A percentile compares a stretch with the other conserved stretches of the same genome.
phyloP scores from a whole-genome alignment of 2,888 invertebrate species.

The Antheraea yamamai region DNA sequence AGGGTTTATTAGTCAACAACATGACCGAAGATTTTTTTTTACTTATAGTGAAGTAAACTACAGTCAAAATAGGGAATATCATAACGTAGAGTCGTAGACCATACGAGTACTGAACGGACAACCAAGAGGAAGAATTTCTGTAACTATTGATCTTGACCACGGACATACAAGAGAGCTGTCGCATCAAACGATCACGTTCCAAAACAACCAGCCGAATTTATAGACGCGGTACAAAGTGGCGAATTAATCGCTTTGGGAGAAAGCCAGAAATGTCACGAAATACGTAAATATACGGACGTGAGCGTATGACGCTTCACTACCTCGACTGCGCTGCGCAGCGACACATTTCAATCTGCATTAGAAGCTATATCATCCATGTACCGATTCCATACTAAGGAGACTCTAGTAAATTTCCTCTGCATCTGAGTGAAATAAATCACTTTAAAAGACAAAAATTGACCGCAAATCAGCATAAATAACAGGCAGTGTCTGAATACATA shows the following conservation, averaged over 20 bases:
- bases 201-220: not conserved
- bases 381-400: too few relatives aligned
- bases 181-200: not conserved
- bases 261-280: slow-evolving; percentile 1
- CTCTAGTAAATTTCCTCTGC: too few relatives aligned
- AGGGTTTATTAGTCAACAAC: too few relatives aligned
- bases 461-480: too few relatives aligned
- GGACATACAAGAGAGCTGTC: not conserved
- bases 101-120: not conserved
- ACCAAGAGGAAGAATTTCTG: not conserved
- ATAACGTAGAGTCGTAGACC: not conserved
- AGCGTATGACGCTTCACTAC: not conserved
- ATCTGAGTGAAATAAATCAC: too few relatives aligned
- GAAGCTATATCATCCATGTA: not conserved
- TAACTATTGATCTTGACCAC: not conserved
- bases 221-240: not conserved
- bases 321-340: not conserved
- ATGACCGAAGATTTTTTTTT: too few relatives aligned
- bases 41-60: not conserved
- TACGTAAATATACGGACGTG: not conserved
- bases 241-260: slow-evolving; percentile 4
- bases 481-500: too few relatives aligned
- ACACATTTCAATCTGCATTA: not conserved
- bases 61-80: not conserved
- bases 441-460: too few relatives aligned